Evolutionary conservation across 2,888 invertebrate species (phyloP), one percentile per base, ranked within the genome.

Genomic region (Thecophora atra): DNA sequence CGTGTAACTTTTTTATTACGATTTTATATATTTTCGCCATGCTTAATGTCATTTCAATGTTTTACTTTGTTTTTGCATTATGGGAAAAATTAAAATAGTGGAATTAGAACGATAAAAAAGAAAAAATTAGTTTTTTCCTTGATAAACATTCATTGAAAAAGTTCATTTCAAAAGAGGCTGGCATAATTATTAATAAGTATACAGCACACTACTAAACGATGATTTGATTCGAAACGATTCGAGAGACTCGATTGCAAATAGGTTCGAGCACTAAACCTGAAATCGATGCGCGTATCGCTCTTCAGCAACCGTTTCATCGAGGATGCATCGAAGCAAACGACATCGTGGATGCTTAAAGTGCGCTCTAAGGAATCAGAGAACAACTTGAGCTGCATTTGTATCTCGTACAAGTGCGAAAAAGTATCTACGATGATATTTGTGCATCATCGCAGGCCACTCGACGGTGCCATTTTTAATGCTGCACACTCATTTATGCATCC

Each of bases 391-490:
- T 26, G 30, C 60, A 60, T 60, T 60, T 30, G 30, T 17, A 60
- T 28, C 13, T 47, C 47, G 47, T 17, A 47, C 47, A 15, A 47
- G 47, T 47, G 47, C n/a, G 17, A 60, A 60, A 37, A 37, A 37
- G 37, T 47, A 15, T 47, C 47, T 47, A n/a, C 47, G n/a, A 64
- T 42, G 44, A 15, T 5, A 17, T 47, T 0, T n/a, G n/a, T 47
- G 1, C 64, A 64, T 64, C 21, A 47, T 63, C 24, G 24, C 64
- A 63, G 24, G 21, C 15, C 44, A 47, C 64, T 64, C 47, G 26
- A 64, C 47, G n/a, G 67, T 8, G n/a, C 30, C 54, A 37, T 54
- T 47, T 44, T 47, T 26, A 64, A 64, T 64, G 37, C 47, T 64
- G 44, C 64, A 47, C 44, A 64, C 47, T 3, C 47, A 47, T n/a